Evolutionary conservation across 2,113 vertebrate species (phyloP), one percentile per base, ranked within the genome.

Genomic region (Phyllostomus hastatus): DNA sequence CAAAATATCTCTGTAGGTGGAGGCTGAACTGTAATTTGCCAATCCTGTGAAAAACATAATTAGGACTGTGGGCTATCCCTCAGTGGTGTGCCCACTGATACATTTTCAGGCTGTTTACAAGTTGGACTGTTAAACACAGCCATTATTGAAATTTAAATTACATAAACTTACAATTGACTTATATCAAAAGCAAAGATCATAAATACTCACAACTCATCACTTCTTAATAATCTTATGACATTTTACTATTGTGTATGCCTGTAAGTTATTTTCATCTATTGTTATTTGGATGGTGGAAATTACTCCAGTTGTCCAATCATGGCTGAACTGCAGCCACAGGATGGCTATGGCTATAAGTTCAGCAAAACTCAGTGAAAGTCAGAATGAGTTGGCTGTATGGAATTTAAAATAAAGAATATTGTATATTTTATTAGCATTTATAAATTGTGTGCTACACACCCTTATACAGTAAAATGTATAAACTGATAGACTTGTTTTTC

Each of bases 101-200:
- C 14, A 20, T 46, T 48, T 93, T 75, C 8, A 95, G n/a, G 28
- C 70, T 52, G 86, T 96, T 89, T 79, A 35, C 46, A 91, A 85
- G 43, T 61, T 85, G n/a, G 11, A 72, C 41, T 93, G 54, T 72
- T 91, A 91, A 84, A 73, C 24, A 72, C 26, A 38, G 4, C 4
- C 31, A 76, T 89, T 52, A 90, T 33, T 90, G 61, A 91, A 88
- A 69, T 76, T 70, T 69, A 72, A 89, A 41, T 80, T 35, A 72
- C 2, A 35, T 14, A 76, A 91, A 93, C 24, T 61, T 75, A 80
- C 7, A 70, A n/a, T 59, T 57, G 54, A 28, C 57, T 35, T 70
- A 73, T 15, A 83, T 88, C 54, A 75, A 88, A 95, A 88, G 81
- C 48, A 86, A 88, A 95, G 46, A 22, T 57, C 43, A 59, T 82